Base-by-base conservation (phyloP, 2,888 invertebrate species). In the Ichneumoninae sp. region DNA sequence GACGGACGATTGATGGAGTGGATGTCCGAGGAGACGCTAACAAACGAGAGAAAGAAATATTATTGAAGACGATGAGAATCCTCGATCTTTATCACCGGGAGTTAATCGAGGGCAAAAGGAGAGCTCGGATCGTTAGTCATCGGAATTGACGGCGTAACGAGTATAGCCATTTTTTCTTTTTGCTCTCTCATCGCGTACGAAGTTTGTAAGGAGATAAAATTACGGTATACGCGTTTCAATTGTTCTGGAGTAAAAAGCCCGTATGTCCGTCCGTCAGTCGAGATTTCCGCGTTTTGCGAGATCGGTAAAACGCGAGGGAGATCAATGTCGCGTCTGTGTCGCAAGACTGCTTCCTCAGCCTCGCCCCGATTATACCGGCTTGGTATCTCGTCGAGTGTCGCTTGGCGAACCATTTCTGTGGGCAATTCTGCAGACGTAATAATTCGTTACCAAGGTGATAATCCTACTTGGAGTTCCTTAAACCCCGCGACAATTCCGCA, bases 391-490 rank as follows among this genome's bases (percentile, higher is more conserved):
- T n/a, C 47, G 65, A 57, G 3, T 26, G 40, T 26, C 26, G 26
- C 54, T 60, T 44, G 22, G 22, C 52, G n/a, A 4, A 13, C 33
- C 33, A 19, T 44, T 66, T 40, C 10, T 40, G 60, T 72, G 19
- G 8, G 16, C 10, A 22, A 33, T 19, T 10, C 4, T 47, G 26
- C 6, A 74, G 30, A 44, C 16, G 16, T n/a, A 60, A 62, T 62
- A 26, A 19, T 62, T 66, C 66, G 65, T 40, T 65, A 65, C 65
- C 74, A 47, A 65, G 75, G 70, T 70, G 52, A 76, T 16, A 66
- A 70, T 62, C 69, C 44, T 54, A 65, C 44, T 70, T 70, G 50
- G 22, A 81, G 75, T 81, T 76, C 65, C 52, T 76, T 47, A 65
- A 77, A 71, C 71, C 30, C 62, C 7, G 33, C 68, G 66, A 60